Conservation (phyloP, 1,140 invertebrate species). For the Drosophila simulans region DNA sequence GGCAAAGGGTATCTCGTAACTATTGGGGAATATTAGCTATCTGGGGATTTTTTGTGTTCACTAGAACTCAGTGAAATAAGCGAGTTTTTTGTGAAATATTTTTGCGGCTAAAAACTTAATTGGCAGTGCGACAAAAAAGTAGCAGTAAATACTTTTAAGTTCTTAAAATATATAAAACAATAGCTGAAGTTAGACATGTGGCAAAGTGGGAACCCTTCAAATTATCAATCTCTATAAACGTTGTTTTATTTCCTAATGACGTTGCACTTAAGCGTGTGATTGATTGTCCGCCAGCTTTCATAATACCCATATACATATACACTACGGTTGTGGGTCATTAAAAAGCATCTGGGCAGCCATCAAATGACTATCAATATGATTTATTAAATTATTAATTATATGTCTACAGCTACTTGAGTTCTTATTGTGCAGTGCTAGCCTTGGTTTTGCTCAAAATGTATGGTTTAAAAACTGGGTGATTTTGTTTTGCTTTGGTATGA, state of each 20-base stretch:
- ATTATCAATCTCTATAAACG: slow-evolving; percentile 63
- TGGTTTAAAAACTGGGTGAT: not conserved
- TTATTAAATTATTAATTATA: slow-evolving; percentile 52
- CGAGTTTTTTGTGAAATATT: not conserved
- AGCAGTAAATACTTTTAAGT: not conserved
- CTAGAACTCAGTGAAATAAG: not conserved
- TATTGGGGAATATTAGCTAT: not conserved
- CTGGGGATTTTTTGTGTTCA: too few species aligned
- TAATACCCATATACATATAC: slow-evolving; percentile 16
- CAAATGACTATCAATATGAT: slow-evolving; percentile 50
- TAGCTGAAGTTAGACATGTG: slow-evolving; percentile 1
- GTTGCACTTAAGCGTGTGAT: slow-evolving; percentile 55
- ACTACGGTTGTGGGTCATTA: slow-evolving; percentile 22
- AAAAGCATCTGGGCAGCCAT: slow-evolving; percentile 28
- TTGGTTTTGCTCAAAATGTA: slow-evolving; percentile 23
- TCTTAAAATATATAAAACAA: not conserved
- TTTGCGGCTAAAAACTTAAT: not conserved
- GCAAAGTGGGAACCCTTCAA: slow-evolving; percentile 15
- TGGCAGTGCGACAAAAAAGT: too few species aligned
- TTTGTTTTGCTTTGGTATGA: slow-evolving; percentile 12
- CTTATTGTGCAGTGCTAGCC: slow-evolving; percentile 12
- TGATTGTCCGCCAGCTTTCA: slow-evolving; percentile 50
- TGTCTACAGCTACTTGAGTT: slow-evolving; percentile 12
- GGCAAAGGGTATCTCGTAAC: not conserved
- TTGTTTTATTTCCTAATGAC: slow-evolving; percentile 51